These are phyloP conservation scores for Thunnus albacares DNA, from an alignment of 2,797 vertebrate genomes.

Conservation along the genomic window DNA sequence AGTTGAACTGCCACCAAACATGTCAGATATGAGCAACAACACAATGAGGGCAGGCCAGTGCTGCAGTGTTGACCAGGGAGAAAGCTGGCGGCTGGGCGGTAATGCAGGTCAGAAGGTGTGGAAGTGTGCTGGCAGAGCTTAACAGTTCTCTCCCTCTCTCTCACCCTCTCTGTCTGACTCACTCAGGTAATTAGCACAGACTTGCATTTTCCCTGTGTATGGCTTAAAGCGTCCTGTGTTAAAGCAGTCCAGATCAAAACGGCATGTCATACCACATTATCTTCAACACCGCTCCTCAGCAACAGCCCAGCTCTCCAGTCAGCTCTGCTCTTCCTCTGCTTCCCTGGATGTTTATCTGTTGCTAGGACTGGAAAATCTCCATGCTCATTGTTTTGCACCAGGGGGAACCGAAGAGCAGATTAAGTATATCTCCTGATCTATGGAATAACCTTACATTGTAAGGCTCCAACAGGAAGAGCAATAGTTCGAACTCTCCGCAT, in stretches of 20 bases:
- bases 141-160: conserved; percentile 22
- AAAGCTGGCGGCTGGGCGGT: conserved; percentile 20
- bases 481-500: conserved; percentile 40
- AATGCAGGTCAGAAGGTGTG: conserved; percentile 68
- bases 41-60: conserved; percentile 38
- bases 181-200: conserved; percentile 77
- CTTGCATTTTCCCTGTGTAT: conserved; percentile 72
- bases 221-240: conserved; percentile 72
- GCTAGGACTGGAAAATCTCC: conserved; percentile 73
- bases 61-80: conserved; percentile 30
- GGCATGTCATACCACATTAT: conserved; percentile 75
- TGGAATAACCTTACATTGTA: conserved; percentile 64
- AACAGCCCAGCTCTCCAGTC: conserved; percentile 63
- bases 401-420: conserved; percentile 63
- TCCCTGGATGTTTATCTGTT: conserved; percentile 80
- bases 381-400: conserved; percentile 68
- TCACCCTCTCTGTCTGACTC: conserved; percentile 45
- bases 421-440: conserved; percentile 76
- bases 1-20: conserved; percentile 62
- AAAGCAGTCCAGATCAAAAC: conserved; percentile 81
- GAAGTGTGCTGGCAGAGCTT: conserved; percentile 63
- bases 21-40: conserved; percentile 60
- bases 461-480: conserved; percentile 59
- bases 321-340: conserved; percentile 64
- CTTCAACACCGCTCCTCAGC: conserved; percentile 61